phyloP scores from a whole-genome alignment of 2,888 invertebrate species.

The Megastigmus dorsalis region DNA sequence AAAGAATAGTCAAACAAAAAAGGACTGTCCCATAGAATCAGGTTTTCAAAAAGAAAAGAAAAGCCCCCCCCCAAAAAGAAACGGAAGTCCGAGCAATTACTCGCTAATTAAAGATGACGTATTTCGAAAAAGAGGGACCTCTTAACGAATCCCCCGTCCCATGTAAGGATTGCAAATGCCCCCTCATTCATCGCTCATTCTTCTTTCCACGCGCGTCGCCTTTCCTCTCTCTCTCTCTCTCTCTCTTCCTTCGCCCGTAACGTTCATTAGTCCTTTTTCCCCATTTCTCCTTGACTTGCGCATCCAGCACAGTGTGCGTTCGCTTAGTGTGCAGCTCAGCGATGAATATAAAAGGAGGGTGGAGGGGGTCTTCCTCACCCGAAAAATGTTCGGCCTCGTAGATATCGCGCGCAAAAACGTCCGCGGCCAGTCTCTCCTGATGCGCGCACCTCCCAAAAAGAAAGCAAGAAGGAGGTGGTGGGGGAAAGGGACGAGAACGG shows the following conservation, averaged over 20 bases:
- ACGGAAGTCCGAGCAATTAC: neutral
- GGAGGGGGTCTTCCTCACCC: no score
- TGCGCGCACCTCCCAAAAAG: no score
- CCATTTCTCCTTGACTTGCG: neutral
- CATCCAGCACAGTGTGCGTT: neutral
- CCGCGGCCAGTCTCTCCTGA: no score
- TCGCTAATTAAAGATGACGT: slow-evolving; percentile 6
- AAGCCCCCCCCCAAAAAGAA: no score
- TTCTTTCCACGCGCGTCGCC: no score
- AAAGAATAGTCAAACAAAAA: neutral
- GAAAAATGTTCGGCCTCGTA: no score
- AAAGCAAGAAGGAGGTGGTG: no score
- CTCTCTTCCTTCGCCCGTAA: slow-evolving; percentile 1
- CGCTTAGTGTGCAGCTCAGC: neutral
- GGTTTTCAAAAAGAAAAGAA: neutral
- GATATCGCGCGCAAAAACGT: no score
- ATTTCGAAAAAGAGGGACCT: neutral
- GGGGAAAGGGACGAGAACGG: no score
- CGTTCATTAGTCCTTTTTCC: slow-evolving; percentile 5
- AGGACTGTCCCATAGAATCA: neutral
- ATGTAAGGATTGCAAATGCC: neutral
- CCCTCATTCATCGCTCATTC: slow-evolving; percentile 32
- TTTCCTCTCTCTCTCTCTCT: slow-evolving; percentile 37
- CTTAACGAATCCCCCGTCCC: neutral
- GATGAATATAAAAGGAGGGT: no score